A percentile compares a stretch with the other conserved stretches of the same genome.
Evolutionary conservation across 2,797 vertebrate genomes (phyloP).

Genomic region (Danio albolineatus): DNA sequence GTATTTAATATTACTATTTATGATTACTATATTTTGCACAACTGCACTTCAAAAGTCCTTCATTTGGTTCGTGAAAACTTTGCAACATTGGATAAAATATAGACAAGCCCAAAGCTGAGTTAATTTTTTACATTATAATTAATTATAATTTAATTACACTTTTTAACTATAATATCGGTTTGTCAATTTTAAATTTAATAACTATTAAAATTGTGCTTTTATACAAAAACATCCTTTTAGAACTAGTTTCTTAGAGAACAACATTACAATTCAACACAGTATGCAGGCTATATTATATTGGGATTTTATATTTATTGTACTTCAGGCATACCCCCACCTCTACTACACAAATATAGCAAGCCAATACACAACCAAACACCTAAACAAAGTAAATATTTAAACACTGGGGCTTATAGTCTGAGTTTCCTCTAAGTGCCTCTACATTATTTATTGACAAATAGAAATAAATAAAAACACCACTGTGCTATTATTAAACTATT

Average conservation of each 20-base stretch:
- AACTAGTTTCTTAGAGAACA: background rate
- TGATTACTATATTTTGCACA: too few relatives aligned
- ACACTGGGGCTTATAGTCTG: background rate
- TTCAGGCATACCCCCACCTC: background rate
- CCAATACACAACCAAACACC: background rate
- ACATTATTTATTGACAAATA: constrained; percentile 41
- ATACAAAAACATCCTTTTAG: background rate
- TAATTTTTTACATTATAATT: too few relatives aligned
- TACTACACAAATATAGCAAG: constrained; percentile 2
- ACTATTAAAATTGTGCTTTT: too few relatives aligned
- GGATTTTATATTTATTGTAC: background rate
- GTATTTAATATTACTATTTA: too few relatives aligned
- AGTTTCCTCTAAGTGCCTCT: constrained; percentile 37
- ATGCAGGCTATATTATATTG: background rate
- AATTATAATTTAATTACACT: too few relatives aligned
- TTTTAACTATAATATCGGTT: too few relatives aligned
- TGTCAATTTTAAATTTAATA: too few relatives aligned
- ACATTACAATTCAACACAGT: background rate
- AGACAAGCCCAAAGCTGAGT: too few relatives aligned
- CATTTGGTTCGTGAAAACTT: too few relatives aligned
- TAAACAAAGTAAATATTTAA: constrained; percentile 45
- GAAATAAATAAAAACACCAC: constrained; percentile 34
- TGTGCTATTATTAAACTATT: constrained; percentile 9
- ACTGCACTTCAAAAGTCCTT: too few relatives aligned
- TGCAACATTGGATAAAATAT: too few relatives aligned